phyloP scores from a whole-genome alignment of 2,113 vertebrate genomes.

The Delphinus delphis region DNA sequence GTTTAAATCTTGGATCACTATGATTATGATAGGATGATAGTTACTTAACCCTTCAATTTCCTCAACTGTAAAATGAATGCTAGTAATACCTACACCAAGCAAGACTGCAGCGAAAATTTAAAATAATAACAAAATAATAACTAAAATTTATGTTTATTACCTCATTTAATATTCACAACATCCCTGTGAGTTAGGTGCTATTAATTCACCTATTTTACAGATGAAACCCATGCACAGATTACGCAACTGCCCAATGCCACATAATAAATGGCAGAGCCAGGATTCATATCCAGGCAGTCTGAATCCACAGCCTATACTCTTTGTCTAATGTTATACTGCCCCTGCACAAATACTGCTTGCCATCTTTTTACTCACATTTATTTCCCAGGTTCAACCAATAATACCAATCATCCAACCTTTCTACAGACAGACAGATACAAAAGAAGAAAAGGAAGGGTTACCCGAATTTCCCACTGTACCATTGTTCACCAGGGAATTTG shows the following conservation, averaged over 20 bases:
- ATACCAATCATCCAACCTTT: not conserved
- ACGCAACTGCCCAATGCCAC: not conserved
- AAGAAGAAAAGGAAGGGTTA: conserved; percentile 81
- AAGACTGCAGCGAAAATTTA: not conserved
- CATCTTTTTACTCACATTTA: not conserved
- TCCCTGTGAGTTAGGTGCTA: not conserved
- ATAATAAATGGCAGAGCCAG: not conserved
- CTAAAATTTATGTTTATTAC: not conserved
- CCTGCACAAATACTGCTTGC: conserved; percentile 3
- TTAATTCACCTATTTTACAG: conserved; percentile 26
- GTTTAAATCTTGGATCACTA: not conserved
- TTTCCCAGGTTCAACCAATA: not conserved
- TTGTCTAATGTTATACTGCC: not conserved
- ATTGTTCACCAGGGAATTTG: conserved; percentile 93
- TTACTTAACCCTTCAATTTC: conserved; percentile 40
- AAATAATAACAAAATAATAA: conserved; percentile 1
- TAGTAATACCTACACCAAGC: not conserved
- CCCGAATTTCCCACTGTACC: conserved; percentile 95
- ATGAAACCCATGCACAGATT: conserved; percentile 42
- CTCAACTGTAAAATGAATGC: conserved; percentile 27
- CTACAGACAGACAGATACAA: conserved; percentile 38
- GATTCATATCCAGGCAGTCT: not conserved
- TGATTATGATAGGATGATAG: not conserved
- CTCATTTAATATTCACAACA: conserved; percentile 21
- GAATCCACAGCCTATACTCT: not conserved